Percentiles rank a stretch among this genome's conserved stretches.
These are phyloP conservation scores for Eufriesea mexicana DNA, from an alignment of 1,140 invertebrate genomes.

Conservation along the genomic window DNA sequence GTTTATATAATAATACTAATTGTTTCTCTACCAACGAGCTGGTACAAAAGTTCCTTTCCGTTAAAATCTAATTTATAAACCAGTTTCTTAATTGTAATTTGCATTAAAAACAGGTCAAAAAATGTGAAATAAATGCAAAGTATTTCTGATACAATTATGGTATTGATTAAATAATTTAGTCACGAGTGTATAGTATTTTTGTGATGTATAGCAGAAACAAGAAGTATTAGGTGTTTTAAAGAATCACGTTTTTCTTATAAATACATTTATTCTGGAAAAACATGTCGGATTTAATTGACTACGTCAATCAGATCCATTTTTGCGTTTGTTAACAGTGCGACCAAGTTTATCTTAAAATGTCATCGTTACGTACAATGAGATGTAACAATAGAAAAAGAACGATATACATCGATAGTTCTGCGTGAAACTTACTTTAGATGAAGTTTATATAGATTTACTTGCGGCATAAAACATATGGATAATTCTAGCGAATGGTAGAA, in stretches of 20 bases:
- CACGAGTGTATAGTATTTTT: background rate
- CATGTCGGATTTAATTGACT: constrained; percentile 48
- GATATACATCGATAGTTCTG: background rate
- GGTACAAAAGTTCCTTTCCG: background rate
- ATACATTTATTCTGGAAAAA: constrained; percentile 74
- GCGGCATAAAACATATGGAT: background rate
- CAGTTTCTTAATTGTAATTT: background rate
- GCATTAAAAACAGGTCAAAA: background rate
- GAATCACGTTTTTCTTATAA: constrained; percentile 58
- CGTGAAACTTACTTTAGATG: constrained; percentile 4
- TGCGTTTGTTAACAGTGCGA: constrained; percentile 47
- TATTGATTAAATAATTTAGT: background rate
- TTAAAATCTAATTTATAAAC: background rate
- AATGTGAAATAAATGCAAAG: no score
- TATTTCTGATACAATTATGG: background rate
- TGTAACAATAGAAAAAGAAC: constrained; percentile 18
- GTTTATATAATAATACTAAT: constrained; percentile 65
- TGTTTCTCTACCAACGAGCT: constrained; percentile 57
- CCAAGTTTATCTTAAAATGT: constrained; percentile 31
- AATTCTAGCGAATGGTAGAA: background rate
- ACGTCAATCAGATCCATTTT: constrained; percentile 37
- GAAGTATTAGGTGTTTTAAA: background rate
- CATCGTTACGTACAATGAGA: constrained; percentile 20
- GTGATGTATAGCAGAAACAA: background rate
- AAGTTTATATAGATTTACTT: background rate